These are phyloP conservation scores for Eupithecia tripunctaria DNA, from an alignment of 2,888 invertebrate genomes.

Conservation along the genomic window DNA sequence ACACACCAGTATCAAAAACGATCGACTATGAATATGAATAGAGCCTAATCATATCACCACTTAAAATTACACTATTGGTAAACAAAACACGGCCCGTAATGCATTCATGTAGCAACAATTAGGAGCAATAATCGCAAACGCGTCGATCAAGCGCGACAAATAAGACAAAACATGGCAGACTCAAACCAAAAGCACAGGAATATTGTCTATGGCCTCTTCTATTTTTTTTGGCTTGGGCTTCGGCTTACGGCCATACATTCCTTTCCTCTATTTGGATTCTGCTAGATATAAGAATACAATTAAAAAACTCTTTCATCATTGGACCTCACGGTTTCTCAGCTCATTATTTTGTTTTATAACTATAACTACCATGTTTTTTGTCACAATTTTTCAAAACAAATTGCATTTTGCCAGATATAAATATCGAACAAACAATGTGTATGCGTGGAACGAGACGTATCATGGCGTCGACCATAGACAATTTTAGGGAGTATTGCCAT, in stretches of 20 bases:
- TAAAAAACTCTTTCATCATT: not conserved
- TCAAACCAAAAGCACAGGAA: conserved; percentile 73
- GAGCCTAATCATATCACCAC: conserved; percentile 65
- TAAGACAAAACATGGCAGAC: conserved; percentile 85
- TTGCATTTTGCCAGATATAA: not conserved
- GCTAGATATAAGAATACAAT: too few species aligned
- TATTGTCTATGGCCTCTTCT: conserved; percentile 77
- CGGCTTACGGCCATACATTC: conserved; percentile 52
- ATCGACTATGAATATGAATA: conserved; percentile 63
- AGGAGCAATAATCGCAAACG: conserved; percentile 76
- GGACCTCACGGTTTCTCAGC: not conserved
- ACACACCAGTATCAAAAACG: conserved; percentile 68
- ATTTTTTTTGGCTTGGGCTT: conserved; percentile 65
- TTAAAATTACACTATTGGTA: conserved; percentile 75
- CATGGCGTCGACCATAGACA: conserved; percentile 54
- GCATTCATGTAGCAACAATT: conserved; percentile 79
- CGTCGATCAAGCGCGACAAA: conserved; percentile 84
- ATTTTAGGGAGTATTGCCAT: conserved; percentile 36
- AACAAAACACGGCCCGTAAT: conserved; percentile 80
- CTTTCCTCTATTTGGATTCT: conserved; percentile 31
- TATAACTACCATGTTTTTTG: not conserved
- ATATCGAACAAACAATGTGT: not conserved
- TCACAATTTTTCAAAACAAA: not conserved
- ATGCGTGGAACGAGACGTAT: conserved; percentile 49
- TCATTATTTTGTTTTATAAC: not conserved